phyloP scores from a whole-genome alignment of 2,113 vertebrate genomes.

The Pipa parva region DNA sequence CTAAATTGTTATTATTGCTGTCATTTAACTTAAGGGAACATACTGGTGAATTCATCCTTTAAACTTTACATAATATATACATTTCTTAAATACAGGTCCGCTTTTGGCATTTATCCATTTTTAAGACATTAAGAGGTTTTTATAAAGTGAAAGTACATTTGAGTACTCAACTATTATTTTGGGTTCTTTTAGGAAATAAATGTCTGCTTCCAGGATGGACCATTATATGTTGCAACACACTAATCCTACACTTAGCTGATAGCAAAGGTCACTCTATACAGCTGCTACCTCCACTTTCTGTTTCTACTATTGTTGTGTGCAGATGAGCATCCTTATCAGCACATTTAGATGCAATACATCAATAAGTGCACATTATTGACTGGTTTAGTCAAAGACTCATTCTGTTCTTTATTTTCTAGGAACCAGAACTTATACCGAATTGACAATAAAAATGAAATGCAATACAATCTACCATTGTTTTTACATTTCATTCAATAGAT shows the following conservation, averaged over 20 bases:
- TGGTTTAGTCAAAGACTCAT: constrained; percentile 17
- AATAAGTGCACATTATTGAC: constrained; percentile 21
- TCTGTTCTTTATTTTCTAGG: constrained; percentile 19
- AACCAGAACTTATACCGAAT: constrained; percentile 3
- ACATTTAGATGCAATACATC: constrained; percentile 18
- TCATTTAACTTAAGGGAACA: no score
- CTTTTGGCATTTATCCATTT: constrained; percentile 14
- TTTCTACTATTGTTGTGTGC: constrained; percentile 23
- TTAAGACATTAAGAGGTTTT: constrained; percentile 25
- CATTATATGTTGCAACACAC: constrained; percentile 27
- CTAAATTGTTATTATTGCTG: no score
- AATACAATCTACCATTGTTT: constrained; percentile 9
- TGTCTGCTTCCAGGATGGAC: constrained; percentile 26
- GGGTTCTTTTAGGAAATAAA: constrained; percentile 40
- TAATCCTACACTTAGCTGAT: constrained; percentile 22
- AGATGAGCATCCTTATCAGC: constrained; percentile 28
- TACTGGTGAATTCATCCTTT: no score
- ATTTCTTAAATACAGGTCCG: no score
- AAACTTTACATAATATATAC: no score
- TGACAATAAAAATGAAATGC: constrained; percentile 23
- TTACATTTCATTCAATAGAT: no score
- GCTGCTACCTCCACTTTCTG: constrained; percentile 27
- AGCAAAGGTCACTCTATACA: constrained; percentile 5
- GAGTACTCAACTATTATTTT: constrained; percentile 39
- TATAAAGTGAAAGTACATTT: constrained; percentile 37